Evolutionary conservation across 2,888 invertebrate genomes (phyloP), one percentile per base, ranked within the genome.

Genomic region (Papilio protenor): DNA sequence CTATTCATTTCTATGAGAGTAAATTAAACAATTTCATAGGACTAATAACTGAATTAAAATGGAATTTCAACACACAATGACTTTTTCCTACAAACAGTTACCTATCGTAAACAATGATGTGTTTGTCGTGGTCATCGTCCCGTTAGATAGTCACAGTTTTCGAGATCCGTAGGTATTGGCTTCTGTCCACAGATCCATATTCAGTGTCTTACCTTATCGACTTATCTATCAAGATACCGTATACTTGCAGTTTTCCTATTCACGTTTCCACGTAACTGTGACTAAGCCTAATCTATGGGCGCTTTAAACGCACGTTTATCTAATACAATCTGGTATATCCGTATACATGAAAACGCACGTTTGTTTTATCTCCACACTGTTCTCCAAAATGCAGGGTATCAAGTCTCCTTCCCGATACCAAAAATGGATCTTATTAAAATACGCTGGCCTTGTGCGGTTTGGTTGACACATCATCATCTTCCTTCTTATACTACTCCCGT

Each of bases 241-340:
- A 86, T 87, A 85, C 82, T 82, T 84, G 84, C 85, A 88, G 87
- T 90, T 90, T 90, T 87, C 89, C 88, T 81, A 82, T 80, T 84
- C 93, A 93, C 93, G 93, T 93, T 90, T 90, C 85, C 87, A 90
- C 87, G 88, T 88, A 83, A 84, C 83, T 85, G 85, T 86, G 87
- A 88, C 81, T 84, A 85, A 84, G 84, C 89, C 14, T 33, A 27
- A 61, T 27, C 0, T 23, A 23, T 59, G 16, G 12, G 12, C 11
- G 27, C 61, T 27, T 27, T 61, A 61, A 61, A 27, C 61, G 27
- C 21, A 2, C 59, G 59, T 59, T 52, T 52, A 12, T 57, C 11
- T 57, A 16, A 52, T 52, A 52, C 55, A 55, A n/a, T 55, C 8
- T 55, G n/a, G 6, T 55, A 55, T 4, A 55, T n/a, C 55, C n/a